phyloP scores from a whole-genome alignment of 2,113 vertebrate genomes.

The Dolichallabes microphthalmus region DNA sequence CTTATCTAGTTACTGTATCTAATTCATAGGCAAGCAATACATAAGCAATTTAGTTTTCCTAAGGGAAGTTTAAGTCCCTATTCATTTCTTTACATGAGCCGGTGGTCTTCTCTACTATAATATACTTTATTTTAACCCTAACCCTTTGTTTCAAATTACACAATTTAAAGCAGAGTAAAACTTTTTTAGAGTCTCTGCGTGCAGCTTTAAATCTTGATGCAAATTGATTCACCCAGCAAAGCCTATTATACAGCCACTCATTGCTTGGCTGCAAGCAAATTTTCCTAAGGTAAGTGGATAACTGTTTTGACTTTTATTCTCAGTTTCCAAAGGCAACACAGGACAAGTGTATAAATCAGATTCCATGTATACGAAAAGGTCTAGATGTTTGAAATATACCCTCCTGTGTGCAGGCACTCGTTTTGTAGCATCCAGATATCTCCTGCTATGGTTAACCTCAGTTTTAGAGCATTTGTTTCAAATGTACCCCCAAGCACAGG shows the following conservation, averaged over 20 bases:
- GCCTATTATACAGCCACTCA: neutral
- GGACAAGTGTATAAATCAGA: neutral
- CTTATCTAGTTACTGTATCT: neutral
- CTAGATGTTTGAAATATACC: neutral
- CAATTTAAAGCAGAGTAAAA: conserved; percentile 5
- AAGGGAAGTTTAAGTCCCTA: neutral
- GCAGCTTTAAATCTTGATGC: conserved; percentile 12
- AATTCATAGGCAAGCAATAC: neutral
- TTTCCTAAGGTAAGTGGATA: conserved; percentile 13
- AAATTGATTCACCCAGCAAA: neutral
- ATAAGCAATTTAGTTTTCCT: neutral
- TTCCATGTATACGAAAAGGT: neutral
- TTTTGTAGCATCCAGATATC: neutral
- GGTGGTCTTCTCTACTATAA: neutral
- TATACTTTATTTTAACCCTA: neutral
- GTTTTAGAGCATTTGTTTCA: neutral
- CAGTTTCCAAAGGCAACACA: neutral
- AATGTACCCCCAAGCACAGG: neutral
- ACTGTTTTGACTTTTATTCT: conserved; percentile 7
- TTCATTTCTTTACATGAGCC: neutral
- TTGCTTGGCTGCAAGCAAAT: conserved; percentile 3
- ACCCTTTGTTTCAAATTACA: conserved; percentile 6
- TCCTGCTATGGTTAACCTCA: neutral
- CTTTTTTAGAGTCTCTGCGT: neutral
- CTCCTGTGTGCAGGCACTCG: neutral